Evolutionary conservation across 1,140 invertebrate species (phyloP), one percentile per base, ranked within the genome.

Genomic region (silkworm (Bombyx mori)): DNA sequence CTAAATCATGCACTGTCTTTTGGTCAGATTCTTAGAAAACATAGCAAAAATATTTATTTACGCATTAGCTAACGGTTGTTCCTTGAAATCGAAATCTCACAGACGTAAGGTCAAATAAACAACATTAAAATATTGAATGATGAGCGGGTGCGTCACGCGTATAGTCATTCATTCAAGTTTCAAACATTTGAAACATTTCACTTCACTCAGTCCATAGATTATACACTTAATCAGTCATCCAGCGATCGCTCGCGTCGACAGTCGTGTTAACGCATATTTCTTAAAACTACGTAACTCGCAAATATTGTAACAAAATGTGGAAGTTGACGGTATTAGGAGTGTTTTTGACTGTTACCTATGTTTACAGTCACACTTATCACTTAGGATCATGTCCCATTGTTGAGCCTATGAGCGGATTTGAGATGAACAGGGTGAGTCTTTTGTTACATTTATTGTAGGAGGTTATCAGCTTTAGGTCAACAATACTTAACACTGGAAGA

Each of bases 321-420:
- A 62, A 60, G 42, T 44, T 77, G 12, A 46, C 58, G n/a, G 56
- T 68, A 42, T 54, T 80, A 52, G 68, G 66, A 35, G 61, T 75
- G 44, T 57, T 79, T 58, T 54, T 84, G n/a, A 69, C 71, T 10
- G 9, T 79, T 35, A 70, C 66, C 49, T 77, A 77, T 6, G 79
- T 58, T 5, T 54, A 71, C 4, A 77, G 77, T 0, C 93, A 95
- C 66, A 90, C 91, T 1, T 94, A 94, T 75, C 92, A 93, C 63
- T 77, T 94, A 51, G 93, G 93, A n/a, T 79, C 78, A n/a, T 95
- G 94, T 76, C 93, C 93, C 1, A 73, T 89, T 0, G 92, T 94
- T 0, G 91, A 93, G 60, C 93, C 93, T 0, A 89, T 93, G 88
- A 68, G 85, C 7, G 89, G 90, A 52, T 95, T 95, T 74, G 88